Percentiles rank a stretch among this genome's conserved stretches.
These are phyloP conservation scores for Pangasius macronema DNA, from an alignment of 2,797 vertebrate genomes.

Conservation along the genomic window DNA sequence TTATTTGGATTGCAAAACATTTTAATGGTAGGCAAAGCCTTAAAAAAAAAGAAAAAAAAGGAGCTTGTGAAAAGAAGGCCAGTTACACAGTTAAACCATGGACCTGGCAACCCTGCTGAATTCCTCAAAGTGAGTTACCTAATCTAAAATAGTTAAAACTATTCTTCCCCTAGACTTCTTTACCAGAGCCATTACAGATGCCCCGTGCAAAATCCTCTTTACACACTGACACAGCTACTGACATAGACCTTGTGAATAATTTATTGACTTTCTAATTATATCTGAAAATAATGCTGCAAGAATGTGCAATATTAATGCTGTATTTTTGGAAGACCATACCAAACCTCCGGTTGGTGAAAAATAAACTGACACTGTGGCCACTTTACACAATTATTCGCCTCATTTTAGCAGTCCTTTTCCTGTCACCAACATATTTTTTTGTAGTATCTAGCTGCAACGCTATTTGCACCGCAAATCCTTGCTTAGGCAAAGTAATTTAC, in stretches of 20 bases:
- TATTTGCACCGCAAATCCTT: not conserved
- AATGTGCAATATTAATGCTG: constrained; percentile 70
- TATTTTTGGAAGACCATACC: constrained; percentile 49
- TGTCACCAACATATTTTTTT: not conserved
- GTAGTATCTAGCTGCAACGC: not conserved
- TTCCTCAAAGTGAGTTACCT: not conserved
- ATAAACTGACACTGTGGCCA: not conserved
- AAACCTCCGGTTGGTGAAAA: not conserved
- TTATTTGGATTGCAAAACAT: not conserved
- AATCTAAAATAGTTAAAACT: not conserved
- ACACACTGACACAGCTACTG: not conserved
- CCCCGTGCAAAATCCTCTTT: not conserved
- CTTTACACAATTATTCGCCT: not conserved
- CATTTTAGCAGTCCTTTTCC: not conserved
- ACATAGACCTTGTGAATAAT: constrained; percentile 63
- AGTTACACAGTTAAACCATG: not conserved
- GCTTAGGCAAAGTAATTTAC: not conserved
- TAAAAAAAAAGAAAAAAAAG: not conserved
- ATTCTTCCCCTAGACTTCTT: not conserved
- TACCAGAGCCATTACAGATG: not conserved
- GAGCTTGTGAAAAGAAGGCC: not conserved
- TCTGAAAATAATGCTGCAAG: constrained; percentile 68
- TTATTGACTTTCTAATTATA: constrained; percentile 68
- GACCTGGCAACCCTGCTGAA: not conserved
- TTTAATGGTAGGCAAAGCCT: not conserved